A percentile compares a stretch with the other conserved stretches of the same genome.
phyloP scores from a whole-genome alignment of 2,113 vertebrate genomes.

The Tachysurus fulvidraco region DNA sequence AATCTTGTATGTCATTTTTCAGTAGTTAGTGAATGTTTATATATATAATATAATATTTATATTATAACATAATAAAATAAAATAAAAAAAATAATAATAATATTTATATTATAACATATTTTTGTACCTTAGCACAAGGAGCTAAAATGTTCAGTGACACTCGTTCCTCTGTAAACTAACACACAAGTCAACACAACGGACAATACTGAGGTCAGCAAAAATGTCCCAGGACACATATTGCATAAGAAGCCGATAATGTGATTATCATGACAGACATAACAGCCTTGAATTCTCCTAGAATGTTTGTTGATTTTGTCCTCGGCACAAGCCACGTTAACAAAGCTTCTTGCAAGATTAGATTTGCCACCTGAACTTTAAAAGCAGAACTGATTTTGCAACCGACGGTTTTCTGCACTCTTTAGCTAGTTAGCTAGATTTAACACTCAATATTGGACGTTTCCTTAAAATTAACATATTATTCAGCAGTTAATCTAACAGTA shows the following conservation, averaged over 20 bases:
- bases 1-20: no score
- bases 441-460: background rate
- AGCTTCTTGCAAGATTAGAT: background rate
- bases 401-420: background rate
- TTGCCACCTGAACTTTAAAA: background rate
- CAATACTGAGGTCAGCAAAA: no score
- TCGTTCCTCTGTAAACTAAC: no score
- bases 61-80: no score
- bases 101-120: no score
- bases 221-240: no score
- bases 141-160: no score
- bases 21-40: no score
- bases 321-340: background rate
- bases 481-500: background rate
- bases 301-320: background rate
- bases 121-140: background rate
- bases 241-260: no score
- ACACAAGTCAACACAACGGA: no score
- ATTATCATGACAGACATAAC: background rate
- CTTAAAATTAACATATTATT: background rate
- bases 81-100: no score
- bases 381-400: background rate
- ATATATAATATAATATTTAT: no score
- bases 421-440: background rate
- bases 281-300: background rate